A percentile compares a stretch with the other conserved stretches of the same genome.
phyloP scores from a whole-genome alignment of 2,888 invertebrate genomes.

The Drosophila percnosoma region DNA sequence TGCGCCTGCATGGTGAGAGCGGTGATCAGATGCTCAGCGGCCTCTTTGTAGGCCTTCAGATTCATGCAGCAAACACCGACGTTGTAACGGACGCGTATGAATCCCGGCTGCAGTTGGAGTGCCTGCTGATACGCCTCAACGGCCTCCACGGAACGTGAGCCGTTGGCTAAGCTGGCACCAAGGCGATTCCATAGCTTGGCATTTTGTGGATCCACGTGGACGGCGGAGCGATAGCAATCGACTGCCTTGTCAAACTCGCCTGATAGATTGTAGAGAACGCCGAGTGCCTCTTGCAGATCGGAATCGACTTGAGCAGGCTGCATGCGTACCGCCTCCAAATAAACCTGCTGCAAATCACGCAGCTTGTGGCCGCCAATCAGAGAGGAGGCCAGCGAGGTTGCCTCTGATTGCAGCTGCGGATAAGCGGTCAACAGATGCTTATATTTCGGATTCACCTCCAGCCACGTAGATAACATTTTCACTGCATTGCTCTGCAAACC shows the following conservation, averaged over 20 bases:
- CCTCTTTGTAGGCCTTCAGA: constrained; percentile 96
- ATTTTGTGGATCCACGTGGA: constrained; percentile 91
- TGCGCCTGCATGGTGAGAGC: constrained; percentile 96
- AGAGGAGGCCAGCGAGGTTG: constrained; percentile 84
- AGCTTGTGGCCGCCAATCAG: constrained; percentile 84
- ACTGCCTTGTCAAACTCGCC: constrained; percentile 98
- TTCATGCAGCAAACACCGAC: constrained; percentile 99
- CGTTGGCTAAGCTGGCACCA: constrained; percentile 98
- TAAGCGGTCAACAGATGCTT: constrained; percentile 87
- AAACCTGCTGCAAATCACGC: constrained; percentile 90
- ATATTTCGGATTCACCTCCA: constrained; percentile 93
- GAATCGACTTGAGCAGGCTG: constrained; percentile 91
- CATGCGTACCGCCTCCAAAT: constrained; percentile 91
- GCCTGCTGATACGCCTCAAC: constrained; percentile 98
- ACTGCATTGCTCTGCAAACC: constrained; percentile 96
- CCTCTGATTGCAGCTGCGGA: constrained; percentile 55
- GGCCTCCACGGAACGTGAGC: constrained; percentile 97
- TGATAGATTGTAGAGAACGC: constrained; percentile 97
- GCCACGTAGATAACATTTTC: constrained; percentile 91
- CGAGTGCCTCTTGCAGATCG: constrained; percentile 96
- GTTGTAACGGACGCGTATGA: constrained; percentile 98
- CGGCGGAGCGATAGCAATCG: constrained; percentile 96
- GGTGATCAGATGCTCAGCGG: constrained; percentile 96
- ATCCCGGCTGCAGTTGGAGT: constrained; percentile 96
- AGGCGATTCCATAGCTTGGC: constrained; percentile 98